Evolutionary conservation across 2,888 invertebrate genomes (phyloP), one percentile per base, ranked within the genome.

Genomic region (Chalcis sispes): DNA sequence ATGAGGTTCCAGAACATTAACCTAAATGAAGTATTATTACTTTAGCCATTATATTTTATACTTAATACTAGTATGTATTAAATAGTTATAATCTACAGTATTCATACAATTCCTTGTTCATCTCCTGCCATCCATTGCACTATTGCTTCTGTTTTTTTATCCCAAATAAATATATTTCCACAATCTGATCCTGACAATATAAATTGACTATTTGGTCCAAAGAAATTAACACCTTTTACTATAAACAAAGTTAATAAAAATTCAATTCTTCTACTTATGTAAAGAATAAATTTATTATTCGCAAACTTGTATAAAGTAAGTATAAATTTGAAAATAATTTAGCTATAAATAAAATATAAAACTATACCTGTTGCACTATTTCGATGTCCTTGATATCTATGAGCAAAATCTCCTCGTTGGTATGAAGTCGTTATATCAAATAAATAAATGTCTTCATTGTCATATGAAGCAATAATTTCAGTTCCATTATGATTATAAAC

Each of bases 151-250:
- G 94, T 93, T 66, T 94, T 91, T 88, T 94, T 95, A 83, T 98
- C 96, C 98, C 98, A 98, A 70, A 98, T 93, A 85, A 93, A 95
- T 84, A 93, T 92, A 85, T 97, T 92, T 7, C 96, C 95, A 89
- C 98, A 98, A 88, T 98, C 98, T 1, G 97, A 97, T 0, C 98
- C 98, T 54, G 97, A 97, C 10, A 98, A 93, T 1, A 98, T 90
- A 87, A 93, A 98, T 88, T 98, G 95, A 80, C 96, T 96, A 81
- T 93, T 92, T 0, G 97, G 95, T 0, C 98, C 98, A 89, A 96
- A 98, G 90, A 96, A 98, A 83, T 96, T 94, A 0, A 98, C 97
- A 0, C 97, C 96, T 89, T 98, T 98, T 76, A 97, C 93, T 92
- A 85, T 23, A 89, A 88, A 23, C n/a, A n/a, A n/a, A n/a, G n/a